phyloP scores from a whole-genome alignment of 2,113 vertebrate species.

The Willisornis vidua region DNA sequence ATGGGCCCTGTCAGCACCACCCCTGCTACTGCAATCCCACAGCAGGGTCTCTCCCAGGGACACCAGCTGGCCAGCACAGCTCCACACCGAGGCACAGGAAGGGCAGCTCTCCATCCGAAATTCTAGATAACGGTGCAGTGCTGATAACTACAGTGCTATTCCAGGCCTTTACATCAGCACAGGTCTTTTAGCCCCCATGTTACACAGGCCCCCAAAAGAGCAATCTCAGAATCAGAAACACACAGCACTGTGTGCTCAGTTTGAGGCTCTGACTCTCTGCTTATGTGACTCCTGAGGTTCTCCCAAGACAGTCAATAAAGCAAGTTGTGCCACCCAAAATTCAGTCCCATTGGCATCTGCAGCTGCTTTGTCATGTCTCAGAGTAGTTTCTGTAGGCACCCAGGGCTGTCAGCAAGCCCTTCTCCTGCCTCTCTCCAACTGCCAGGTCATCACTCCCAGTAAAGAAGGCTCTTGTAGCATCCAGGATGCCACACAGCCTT shows the following conservation, averaged over 20 bases:
- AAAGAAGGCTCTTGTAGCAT: neutral
- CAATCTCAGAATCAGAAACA: neutral
- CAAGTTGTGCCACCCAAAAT: neutral
- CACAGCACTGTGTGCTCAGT: accelerated
- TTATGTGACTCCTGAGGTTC: neutral
- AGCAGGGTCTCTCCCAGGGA: neutral
- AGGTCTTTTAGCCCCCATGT: neutral
- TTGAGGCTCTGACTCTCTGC: accelerated
- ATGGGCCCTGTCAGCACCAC: neutral
- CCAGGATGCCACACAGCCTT: neutral
- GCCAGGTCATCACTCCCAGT: neutral
- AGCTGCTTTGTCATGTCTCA: neutral
- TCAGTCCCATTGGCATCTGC: neutral
- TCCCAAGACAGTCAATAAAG: neutral
- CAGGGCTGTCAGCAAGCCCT: neutral
- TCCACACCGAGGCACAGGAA: neutral
- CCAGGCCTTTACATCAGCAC: neutral
- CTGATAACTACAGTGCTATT: neutral
- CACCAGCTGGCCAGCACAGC: neutral
- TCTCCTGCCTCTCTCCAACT: neutral
- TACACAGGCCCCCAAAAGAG: neutral
- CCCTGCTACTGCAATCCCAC: accelerated
- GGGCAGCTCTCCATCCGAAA: neutral
- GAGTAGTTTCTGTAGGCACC: accelerated
- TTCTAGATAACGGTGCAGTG: neutral